Evolutionary conservation across 2,888 invertebrate species (phyloP).

Genomic region (Dolichopus griseipennis): DNA sequence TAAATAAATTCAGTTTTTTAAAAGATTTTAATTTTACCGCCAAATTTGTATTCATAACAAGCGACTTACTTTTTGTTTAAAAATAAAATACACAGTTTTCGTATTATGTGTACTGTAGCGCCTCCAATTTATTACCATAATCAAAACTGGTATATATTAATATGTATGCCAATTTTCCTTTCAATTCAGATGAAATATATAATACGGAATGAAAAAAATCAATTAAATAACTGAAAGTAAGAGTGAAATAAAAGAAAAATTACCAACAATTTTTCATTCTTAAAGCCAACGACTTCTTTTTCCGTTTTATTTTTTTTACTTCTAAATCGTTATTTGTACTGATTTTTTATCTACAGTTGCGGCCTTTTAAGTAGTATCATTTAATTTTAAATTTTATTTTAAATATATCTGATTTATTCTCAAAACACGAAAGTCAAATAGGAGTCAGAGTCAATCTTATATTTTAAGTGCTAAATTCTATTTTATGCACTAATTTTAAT

Average conservation of each 20-base stretch:
- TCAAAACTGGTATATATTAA: background rate
- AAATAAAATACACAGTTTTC: too few species aligned
- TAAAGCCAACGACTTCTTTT: background rate
- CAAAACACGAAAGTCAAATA: too few species aligned
- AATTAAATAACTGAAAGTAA: background rate
- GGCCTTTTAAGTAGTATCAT: too few species aligned
- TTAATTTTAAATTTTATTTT: too few species aligned
- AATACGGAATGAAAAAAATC: background rate
- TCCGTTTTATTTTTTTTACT: too few species aligned
- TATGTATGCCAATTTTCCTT: conserved; percentile 1
- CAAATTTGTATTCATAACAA: background rate
- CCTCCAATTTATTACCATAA: background rate
- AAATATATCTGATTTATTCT: too few species aligned
- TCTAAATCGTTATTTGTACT: too few species aligned
- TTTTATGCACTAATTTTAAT: too few species aligned
- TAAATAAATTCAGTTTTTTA: background rate
- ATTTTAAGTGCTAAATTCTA: too few species aligned
- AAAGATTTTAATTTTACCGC: background rate
- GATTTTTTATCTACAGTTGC: too few species aligned
- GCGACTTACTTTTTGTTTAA: background rate
- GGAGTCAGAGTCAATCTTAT: too few species aligned
- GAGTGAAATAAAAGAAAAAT: background rate
- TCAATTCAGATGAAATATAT: background rate
- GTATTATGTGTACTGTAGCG: too few species aligned
- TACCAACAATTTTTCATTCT: background rate